Evolutionary conservation across 2,888 invertebrate genomes (phyloP).

Genomic region (Euclidia mi): DNA sequence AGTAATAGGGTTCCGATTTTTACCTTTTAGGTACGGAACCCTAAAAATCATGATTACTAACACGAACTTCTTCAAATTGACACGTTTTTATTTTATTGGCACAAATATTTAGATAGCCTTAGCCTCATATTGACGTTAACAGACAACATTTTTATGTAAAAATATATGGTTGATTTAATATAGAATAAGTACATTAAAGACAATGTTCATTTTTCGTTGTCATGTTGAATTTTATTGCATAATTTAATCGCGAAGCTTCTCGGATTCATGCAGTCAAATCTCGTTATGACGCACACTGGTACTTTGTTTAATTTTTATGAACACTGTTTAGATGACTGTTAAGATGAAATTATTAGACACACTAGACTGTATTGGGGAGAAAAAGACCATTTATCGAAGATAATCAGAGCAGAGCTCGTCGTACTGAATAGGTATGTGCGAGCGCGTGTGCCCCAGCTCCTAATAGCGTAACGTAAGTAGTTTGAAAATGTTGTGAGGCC

Average conservation of each 20-base stretch:
- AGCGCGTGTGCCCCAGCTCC: constrained; percentile 51
- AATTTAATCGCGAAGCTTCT: constrained; percentile 64
- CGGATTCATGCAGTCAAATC: constrained; percentile 91
- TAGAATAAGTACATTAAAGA: constrained; percentile 42
- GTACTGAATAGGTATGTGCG: constrained; percentile 62
- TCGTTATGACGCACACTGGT: constrained; percentile 90
- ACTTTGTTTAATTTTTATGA: constrained; percentile 29
- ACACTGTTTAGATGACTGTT: constrained; percentile 24
- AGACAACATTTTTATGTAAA: constrained; percentile 58
- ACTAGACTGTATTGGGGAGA: constrained; percentile 69
- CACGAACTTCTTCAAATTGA: constrained; percentile 73
- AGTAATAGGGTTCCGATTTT: too few species aligned
- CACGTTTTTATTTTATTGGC: constrained; percentile 85
- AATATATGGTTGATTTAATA: constrained; percentile 44
- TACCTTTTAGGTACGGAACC: too few species aligned
- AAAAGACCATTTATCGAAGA: constrained; percentile 76
- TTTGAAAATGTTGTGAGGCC: constrained; percentile 77
- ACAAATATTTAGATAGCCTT: constrained; percentile 78
- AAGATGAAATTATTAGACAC: constrained; percentile 29
- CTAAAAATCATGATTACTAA: constrained; percentile 54
- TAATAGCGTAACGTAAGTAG: constrained; percentile 78
- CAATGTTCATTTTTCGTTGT: constrained; percentile 51
- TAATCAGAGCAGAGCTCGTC: constrained; percentile 43
- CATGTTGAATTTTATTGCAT: constrained; percentile 55
- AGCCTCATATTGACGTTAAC: constrained; percentile 72